Percentiles rank a stretch among this genome's conserved stretches.
phyloP scores from a whole-genome alignment of 2,797 vertebrate genomes.

The Gila robusta region DNA sequence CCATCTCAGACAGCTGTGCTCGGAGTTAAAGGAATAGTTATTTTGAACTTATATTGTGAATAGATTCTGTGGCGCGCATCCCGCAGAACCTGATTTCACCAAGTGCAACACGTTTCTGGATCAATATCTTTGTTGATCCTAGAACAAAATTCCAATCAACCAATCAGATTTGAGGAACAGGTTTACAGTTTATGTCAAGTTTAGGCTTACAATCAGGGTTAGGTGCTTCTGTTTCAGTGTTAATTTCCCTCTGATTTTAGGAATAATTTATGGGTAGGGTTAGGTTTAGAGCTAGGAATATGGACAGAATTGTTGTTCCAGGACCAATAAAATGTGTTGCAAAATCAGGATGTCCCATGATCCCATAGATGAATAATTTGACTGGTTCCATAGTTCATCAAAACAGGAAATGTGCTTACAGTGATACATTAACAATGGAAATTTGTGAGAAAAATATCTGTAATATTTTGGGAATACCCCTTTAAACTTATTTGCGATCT shows the following conservation, averaged over 20 bases:
- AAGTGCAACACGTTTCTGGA: neutral
- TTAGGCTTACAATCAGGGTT: neutral
- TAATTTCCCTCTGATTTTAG: neutral
- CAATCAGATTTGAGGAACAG: neutral
- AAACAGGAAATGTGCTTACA: neutral
- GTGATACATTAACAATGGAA: neutral
- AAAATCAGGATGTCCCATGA: neutral
- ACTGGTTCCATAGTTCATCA: neutral
- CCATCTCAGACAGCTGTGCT: neutral
- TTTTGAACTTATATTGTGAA: neutral
- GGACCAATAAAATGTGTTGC: neutral
- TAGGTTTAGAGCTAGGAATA: neutral
- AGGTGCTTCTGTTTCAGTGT: neutral
- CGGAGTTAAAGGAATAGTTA: neutral
- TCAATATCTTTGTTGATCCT: too few relatives aligned
- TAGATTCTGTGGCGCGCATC: neutral
- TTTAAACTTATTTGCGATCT: neutral
- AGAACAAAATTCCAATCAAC: neutral
- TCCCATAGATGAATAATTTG: neutral
- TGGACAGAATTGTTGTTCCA: neutral
- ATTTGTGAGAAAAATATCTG: neutral
- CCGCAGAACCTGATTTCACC: neutral
- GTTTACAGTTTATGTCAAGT: neutral
- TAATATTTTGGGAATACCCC: neutral
- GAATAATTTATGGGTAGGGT: neutral